Conservation (phyloP, 2,888 invertebrate species). For the Spodoptera picta region DNA sequence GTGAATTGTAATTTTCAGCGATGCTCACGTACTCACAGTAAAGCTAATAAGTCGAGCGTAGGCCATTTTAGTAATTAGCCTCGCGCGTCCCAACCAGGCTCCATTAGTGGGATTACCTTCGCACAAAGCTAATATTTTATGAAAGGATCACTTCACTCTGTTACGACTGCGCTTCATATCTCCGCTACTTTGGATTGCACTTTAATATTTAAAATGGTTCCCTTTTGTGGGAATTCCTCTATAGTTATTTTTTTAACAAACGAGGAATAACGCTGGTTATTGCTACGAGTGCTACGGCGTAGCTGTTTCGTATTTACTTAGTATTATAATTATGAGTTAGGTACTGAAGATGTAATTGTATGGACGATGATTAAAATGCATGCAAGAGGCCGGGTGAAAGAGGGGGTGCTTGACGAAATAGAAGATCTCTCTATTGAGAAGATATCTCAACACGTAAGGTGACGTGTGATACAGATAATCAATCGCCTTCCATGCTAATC, state of each 20-base stretch:
- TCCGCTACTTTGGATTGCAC: conserved; percentile 29
- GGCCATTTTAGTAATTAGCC: conserved; percentile 59
- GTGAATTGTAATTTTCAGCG: conserved; percentile 4
- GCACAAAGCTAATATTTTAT: conserved; percentile 66
- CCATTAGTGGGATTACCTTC: conserved; percentile 66
- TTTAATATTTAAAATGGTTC: conserved; percentile 41
- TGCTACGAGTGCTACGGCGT: conserved; percentile 36
- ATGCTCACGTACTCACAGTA: conserved; percentile 8
- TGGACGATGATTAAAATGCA: too few relatives aligned
- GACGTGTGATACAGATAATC: too few relatives aligned
- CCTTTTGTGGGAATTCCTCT: conserved; percentile 22
- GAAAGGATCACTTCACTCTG: conserved; percentile 55
- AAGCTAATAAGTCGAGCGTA: conserved; percentile 37
- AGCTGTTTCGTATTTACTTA: conserved; percentile 11
- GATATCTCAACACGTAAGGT: too few relatives aligned
- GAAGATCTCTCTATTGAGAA: too few relatives aligned
- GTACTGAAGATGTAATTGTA: neutral
- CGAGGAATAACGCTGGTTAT: neutral
- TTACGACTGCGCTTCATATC: conserved; percentile 39
- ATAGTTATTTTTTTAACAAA: neutral
- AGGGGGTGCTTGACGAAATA: too few relatives aligned
- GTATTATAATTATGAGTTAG: neutral
- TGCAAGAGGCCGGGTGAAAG: too few relatives aligned
- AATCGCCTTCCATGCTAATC: too few relatives aligned
- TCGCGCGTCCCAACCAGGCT: conserved; percentile 29